phyloP scores from a whole-genome alignment of 1,140 invertebrate species.

The Tachypleus tridentatus region DNA sequence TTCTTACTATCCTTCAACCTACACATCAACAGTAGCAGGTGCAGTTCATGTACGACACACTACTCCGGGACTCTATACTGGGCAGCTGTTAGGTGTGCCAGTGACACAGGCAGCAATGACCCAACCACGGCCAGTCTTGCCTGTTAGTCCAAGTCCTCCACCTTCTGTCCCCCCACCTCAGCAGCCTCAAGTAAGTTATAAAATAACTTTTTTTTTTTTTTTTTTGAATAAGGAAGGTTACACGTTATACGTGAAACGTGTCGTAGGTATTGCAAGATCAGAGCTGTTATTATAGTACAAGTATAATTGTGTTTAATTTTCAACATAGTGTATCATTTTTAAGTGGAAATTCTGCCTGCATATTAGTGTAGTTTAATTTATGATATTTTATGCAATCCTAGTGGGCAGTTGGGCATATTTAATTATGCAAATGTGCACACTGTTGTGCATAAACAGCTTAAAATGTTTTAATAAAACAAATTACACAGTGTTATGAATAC shows the following conservation, averaged over 20 bases:
- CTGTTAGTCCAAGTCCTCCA: slow-evolving; percentile 12
- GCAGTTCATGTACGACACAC: slow-evolving; percentile 16
- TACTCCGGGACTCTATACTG: slow-evolving; percentile 24
- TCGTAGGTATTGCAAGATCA: background rate
- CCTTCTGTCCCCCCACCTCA: slow-evolving; percentile 14
- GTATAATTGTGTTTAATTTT: no score
- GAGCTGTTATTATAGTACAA: no score
- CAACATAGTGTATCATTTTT: background rate
- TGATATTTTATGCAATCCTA: no score
- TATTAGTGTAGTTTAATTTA: background rate
- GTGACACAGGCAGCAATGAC: slow-evolving; percentile 14
- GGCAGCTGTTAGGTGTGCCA: slow-evolving; percentile 25
- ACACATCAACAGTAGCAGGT: slow-evolving; percentile 12
- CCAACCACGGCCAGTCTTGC: slow-evolving; percentile 14
- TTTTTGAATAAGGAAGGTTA: background rate
- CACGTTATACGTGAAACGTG: background rate
- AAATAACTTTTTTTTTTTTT: background rate
- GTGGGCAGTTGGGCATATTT: no score
- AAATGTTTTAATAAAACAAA: no score
- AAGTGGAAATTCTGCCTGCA: background rate
- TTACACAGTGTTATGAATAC: no score
- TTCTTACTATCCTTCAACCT: slow-evolving; percentile 15
- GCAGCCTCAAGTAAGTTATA: slow-evolving; percentile 19
- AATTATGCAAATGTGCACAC: no score
- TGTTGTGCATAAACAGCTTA: no score